Base-by-base conservation (phyloP, 2,113 vertebrate genomes). In the Dipodomys ordii region DNA sequence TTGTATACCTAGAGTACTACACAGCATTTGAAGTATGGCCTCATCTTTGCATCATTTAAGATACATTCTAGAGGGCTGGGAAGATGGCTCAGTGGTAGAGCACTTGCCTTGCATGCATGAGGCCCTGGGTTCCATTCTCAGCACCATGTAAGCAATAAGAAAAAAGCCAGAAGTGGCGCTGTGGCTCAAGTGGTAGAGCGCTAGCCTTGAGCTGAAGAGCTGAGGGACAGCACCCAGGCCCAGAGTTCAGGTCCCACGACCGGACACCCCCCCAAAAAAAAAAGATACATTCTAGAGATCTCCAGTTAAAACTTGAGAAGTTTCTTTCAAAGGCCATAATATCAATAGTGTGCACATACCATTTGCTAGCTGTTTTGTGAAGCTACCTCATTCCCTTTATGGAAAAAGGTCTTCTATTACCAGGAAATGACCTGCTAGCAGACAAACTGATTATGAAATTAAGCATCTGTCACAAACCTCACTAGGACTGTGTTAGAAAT, bases 321-420 rank as follows among this genome's bases (percentile, higher is more conserved):
- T 2, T 13, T 64, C 35, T 19, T 73, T 83, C 30, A 5, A 23
- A 6, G n/a, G 27, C 19, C 28, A 67, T 18, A 3, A 7, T 8
- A 27, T 60, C 0, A 0, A 90, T 79, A 30, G 15, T 32, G 49
- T n/a, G 18, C n/a, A 19, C 0, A 67, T 0, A 32, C 1, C 2
- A 22, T 74, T 12, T 74, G 44, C 7, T n/a, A n/a, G 53, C 68
- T 15, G 15, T 46, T 44, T 68, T 60, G 25, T 67, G 60, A 65
- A 16, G 57, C 4, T 25, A 23, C 44, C 60, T 18, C 27, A 53
- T 60, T 74, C 35, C 30, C 60, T 28, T 35, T 67, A 18, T 9
- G 30, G 53, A 83, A 67, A 80, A n/a, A 84, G 11, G 2, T 6
- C 83, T 90, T 64, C 27, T n/a, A 65, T 83, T 69, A 27, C 39